phyloP scores from a whole-genome alignment of 2,797 vertebrate genomes.

The Chrysocyon brachyurus region DNA sequence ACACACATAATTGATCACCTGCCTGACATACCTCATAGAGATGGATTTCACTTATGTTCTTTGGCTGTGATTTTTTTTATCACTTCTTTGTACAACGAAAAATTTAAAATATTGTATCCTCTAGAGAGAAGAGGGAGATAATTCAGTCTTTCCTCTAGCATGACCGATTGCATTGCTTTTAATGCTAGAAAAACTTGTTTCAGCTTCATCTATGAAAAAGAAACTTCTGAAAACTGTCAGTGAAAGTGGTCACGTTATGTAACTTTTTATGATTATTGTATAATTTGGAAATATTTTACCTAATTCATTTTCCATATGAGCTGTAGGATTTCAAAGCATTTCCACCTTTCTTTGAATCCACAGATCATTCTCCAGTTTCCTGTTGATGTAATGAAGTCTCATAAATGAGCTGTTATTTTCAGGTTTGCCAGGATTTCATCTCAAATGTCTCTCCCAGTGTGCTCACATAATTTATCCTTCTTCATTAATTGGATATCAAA shows the following conservation, averaged over 20 bases:
- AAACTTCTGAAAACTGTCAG: background rate
- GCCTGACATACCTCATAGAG: background rate
- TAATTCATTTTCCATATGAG: background rate
- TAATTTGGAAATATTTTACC: background rate
- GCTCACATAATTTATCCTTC: background rate
- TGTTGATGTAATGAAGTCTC: background rate
- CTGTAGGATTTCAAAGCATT: background rate
- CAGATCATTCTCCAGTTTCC: background rate
- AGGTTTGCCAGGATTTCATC: background rate
- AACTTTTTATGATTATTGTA: background rate
- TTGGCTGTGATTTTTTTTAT: background rate
- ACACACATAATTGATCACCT: background rate
- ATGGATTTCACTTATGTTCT: background rate
- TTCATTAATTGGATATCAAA: conserved; percentile 32
- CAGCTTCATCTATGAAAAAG: background rate
- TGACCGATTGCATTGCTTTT: background rate
- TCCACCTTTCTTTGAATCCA: background rate
- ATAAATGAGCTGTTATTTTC: background rate
- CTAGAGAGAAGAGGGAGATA: background rate
- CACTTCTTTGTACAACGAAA: background rate
- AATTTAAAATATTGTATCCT: background rate
- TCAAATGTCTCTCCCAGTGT: background rate
- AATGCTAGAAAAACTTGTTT: conserved; percentile 16
- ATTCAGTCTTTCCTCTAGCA: background rate
- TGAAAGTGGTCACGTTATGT: background rate